A percentile compares a stretch with the other conserved stretches of the same genome.
These are phyloP conservation scores for Nothura maculosa DNA, from an alignment of 2,797 vertebrate species.

Conservation along the genomic window DNA sequence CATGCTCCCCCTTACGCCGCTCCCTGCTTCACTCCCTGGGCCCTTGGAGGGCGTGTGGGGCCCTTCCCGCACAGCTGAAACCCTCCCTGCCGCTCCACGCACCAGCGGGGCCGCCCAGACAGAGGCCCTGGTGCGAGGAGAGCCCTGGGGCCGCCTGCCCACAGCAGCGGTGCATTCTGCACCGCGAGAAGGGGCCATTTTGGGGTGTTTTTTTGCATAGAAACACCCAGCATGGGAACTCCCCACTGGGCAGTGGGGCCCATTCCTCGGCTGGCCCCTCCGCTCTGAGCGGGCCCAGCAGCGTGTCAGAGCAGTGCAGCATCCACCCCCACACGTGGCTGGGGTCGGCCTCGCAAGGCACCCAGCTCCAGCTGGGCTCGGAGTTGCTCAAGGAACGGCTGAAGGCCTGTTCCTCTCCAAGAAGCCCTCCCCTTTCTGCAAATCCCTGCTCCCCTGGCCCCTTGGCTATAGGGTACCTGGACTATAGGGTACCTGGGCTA, in stretches of 20 bases:
- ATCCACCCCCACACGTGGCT: too few species aligned
- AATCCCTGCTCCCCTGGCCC: neutral
- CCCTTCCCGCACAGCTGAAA: slow-evolving; percentile 33
- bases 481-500: too few species aligned
- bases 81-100: neutral
- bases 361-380: neutral
- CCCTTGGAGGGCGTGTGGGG: neutral
- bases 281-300: too few species aligned
- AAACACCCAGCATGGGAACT: neutral
- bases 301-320: fast-evolving
- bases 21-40: neutral
- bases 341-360: neutral
- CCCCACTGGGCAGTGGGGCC: too few species aligned
- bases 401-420: neutral
- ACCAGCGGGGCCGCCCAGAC: neutral
- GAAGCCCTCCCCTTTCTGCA: neutral
- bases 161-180: slow-evolving; percentile 67
- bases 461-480: neutral
- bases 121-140: neutral
- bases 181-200: too few species aligned
- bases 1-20: slow-evolving; percentile 54
- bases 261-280: too few species aligned
- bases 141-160: slow-evolving; percentile 18
- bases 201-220: too few species aligned
- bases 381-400: neutral